Base-by-base conservation (phyloP, 2,888 invertebrate species). In the Patella caerulea region DNA sequence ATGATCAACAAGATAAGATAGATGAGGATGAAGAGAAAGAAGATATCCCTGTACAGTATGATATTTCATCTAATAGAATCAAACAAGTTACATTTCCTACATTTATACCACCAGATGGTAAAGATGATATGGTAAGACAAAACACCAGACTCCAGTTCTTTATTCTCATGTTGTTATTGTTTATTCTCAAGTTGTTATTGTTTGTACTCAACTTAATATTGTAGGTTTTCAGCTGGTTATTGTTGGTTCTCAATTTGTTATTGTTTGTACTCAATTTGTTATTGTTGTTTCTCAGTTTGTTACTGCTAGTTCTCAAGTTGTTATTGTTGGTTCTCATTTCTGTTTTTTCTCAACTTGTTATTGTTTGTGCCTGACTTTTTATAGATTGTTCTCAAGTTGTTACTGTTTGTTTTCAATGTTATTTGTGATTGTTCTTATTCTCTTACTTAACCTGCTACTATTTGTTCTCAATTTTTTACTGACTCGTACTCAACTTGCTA, bases 51-150 rank as follows among this genome's bases (percentile, higher is more conserved):
- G 71, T 77, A 5, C 79, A 82, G 45, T 75, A 85, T 7, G 80
- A 79, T 24, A 59, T 88, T 17, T 74, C 77, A 9, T 78, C 81
- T 11, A 81, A 83, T 15, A 84, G 83, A 78, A 83, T 91, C 55
- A 84, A 85, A 73, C 83, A 81, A 7, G 79, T 83, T 72, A 84
- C 83, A 70, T 91, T 91, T 82, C 88, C 88, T 9, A 88, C 87
- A 12, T 91, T 90, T 77, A 85, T 85, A 2, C 86, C 88, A 9
- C 90, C 90, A 2, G 87, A 88, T 82, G 86, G 88, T 74, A 91
- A 91, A 74, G 90, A 91, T 81, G 90, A 91, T 75, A 89, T 90
- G 90, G 90, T 89, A 71, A 81, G 84, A 73, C 1, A 71, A 45
- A 0, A 34, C 5, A 45, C 5, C 0, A n/a, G 55, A 2, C 15